Evolutionary conservation across 2,113 vertebrate genomes (phyloP), one percentile per base, ranked within the genome.

Genomic region (Speoplatyrhinus poulsoni): DNA sequence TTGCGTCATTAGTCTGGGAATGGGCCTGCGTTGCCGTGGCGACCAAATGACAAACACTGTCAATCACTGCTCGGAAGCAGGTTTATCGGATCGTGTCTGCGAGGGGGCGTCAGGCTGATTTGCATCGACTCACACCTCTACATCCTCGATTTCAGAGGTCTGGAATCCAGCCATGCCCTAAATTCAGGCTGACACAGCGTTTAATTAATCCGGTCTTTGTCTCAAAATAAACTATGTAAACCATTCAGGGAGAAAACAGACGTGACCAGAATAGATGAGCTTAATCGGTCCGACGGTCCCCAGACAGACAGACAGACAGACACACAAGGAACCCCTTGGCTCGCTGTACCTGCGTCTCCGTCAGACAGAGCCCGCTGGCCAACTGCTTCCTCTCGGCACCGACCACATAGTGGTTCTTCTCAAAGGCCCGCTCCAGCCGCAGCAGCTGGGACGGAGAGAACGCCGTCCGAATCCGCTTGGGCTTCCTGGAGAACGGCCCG

Each of bases 361-460:
- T 94, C 32, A 95, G 91, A 62, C 93, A 93, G 69, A 95, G 72
- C 9, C 90, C 91, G 12, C 90, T 93, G 64, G 94, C 94, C 69
- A 95, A 89, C 85, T 94, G 94, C 62, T 94, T 94, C 72, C 94
- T 87, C 81, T 94, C 94, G 0, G 92, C 91, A 46, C 94, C 94
- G 9, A 95, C 94, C 12, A 95, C 94, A 8, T 94, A 95, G 83
- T 94, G 92, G 56, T 93, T 93, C 72, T 94, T 93, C 82, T 95
- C 93, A 52, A 95, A 93, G 69, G 93, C 92, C 13, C 90, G 87
- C 53, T 94, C 93, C 68, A 94, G 86, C 0, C 92, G 85, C 3
- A 93, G 90, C 69, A 93, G 92, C 88, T 93, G 93, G 0, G 94
- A 94, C 0, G 92, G 92, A 0, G 92, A 93, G 81, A 95, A 93